These are phyloP conservation scores for Melangyna quadrimaculata DNA, from an alignment of 2,888 invertebrate species.

Conservation along the genomic window DNA sequence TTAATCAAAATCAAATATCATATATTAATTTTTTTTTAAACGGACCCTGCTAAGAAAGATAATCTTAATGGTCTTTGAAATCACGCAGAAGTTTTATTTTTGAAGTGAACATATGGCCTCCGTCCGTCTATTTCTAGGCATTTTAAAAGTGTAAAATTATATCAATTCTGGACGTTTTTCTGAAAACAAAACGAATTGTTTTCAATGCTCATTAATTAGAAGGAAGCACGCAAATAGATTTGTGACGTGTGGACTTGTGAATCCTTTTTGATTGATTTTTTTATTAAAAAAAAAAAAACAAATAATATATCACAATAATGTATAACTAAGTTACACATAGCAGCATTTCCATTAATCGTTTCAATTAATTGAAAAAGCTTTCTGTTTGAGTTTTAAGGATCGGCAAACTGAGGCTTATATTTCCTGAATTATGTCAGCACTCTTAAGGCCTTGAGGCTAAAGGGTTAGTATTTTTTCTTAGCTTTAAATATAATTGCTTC, in stretches of 20 bases:
- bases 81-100: conserved; percentile 15
- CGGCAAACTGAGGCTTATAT: conserved; percentile 50
- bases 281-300: conserved; percentile 13
- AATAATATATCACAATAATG: background rate
- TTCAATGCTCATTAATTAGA: conserved; percentile 65
- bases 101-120: background rate
- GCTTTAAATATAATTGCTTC: background rate
- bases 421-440: conserved; percentile 56
- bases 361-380: conserved; percentile 60
- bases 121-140: background rate
- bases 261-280: conserved; percentile 65
- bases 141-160: conserved; percentile 20
- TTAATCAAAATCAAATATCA: conserved; percentile 59
- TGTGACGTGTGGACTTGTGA: conserved; percentile 40
- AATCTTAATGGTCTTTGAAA: conserved; percentile 42
- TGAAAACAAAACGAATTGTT: conserved; percentile 54
- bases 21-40: conserved; percentile 15
- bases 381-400: conserved; percentile 43
- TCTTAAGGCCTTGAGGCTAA: conserved; percentile 14
- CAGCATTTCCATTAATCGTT: conserved; percentile 55
- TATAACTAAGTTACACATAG: too few species aligned
- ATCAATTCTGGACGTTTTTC: conserved; percentile 49
- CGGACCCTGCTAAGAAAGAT: conserved; percentile 63
- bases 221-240: conserved; percentile 61
- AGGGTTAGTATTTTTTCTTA: conserved; percentile 48